These are phyloP conservation scores for Falco columbarius DNA, from an alignment of 2,797 vertebrate species.

Conservation along the genomic window DNA sequence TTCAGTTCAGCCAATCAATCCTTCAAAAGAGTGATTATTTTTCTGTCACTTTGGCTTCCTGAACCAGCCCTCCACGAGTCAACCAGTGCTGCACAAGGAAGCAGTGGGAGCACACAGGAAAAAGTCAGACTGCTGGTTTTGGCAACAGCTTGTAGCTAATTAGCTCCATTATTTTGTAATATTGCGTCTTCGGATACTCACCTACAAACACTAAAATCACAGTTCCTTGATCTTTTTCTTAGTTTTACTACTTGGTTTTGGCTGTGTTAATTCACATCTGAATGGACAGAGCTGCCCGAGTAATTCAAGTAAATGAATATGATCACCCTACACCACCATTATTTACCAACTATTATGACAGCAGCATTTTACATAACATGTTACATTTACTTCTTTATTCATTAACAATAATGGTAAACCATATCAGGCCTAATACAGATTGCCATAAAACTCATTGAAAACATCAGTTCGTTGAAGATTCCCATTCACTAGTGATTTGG, in stretches of 20 bases:
- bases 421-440: background rate
- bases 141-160: background rate
- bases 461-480: background rate
- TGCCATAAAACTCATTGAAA: background rate
- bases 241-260: background rate
- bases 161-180: background rate
- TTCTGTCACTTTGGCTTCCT: constrained; percentile 24
- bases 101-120: constrained; percentile 17
- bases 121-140: background rate
- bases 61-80: background rate
- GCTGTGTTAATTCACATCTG: background rate
- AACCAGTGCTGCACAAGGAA: background rate
- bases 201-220: background rate
- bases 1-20: constrained; percentile 21
- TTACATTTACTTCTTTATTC: background rate
- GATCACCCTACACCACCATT: background rate
- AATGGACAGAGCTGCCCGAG: background rate
- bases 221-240: background rate
- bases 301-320: background rate
- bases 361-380: background rate
- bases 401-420: background rate
- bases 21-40: background rate
- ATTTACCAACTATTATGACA: background rate
- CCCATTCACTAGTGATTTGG: background rate
- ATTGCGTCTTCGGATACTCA: background rate